phyloP scores from a whole-genome alignment of 2,113 vertebrate species.

The Microcebus jonahi region DNA sequence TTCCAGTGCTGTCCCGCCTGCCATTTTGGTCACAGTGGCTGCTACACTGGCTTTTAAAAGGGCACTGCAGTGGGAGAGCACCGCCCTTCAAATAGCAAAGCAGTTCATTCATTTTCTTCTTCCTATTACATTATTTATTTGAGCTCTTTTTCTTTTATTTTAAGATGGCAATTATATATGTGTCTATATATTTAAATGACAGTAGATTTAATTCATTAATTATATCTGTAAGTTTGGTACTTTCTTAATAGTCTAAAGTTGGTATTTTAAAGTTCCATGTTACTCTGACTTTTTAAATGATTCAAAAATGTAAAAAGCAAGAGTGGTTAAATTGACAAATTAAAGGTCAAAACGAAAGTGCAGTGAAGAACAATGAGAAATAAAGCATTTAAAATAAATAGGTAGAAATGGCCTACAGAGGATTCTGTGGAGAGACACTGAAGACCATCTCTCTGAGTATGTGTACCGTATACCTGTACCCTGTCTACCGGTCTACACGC shows the following conservation, averaged over 20 bases:
- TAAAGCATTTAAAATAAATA: background rate
- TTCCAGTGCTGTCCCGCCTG: background rate
- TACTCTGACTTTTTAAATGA: slow-evolving; percentile 31
- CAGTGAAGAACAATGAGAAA: background rate
- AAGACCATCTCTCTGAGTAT: background rate
- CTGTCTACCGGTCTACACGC: background rate
- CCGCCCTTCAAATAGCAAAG: background rate
- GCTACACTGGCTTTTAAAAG: background rate
- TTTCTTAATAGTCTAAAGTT: slow-evolving; percentile 55
- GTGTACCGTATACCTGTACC: accelerated
- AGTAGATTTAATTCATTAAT: slow-evolving; percentile 42
- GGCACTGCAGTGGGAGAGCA: background rate
- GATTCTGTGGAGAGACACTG: background rate
- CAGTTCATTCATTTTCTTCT: background rate
- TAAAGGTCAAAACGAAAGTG: background rate
- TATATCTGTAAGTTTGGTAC: slow-evolving; percentile 29
- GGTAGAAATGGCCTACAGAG: background rate
- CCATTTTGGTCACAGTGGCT: background rate
- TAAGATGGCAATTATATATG: background rate
- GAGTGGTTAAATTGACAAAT: background rate
- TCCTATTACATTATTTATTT: background rate
- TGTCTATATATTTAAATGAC: background rate
- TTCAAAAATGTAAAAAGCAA: background rate
- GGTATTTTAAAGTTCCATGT: background rate
- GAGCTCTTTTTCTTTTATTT: background rate